Base-by-base conservation (phyloP, 2,888 invertebrate genomes). In the Drosophila atroscutellata region DNA sequence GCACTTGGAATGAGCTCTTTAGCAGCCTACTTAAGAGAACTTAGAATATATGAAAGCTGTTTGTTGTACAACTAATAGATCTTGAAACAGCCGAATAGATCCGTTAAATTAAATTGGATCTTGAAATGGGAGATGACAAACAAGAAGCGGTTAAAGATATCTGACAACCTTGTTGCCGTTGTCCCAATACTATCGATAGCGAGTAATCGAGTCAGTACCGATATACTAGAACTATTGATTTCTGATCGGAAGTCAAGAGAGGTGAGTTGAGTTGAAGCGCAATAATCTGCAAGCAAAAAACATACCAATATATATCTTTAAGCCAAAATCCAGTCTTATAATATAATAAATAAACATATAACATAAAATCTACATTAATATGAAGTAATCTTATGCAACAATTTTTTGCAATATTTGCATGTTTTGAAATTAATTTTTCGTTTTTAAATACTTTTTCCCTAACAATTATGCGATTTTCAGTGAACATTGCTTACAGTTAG, bases 271-370 rank as follows among this genome's bases (percentile, higher is more conserved):
- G 24, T 1, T 24, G 24, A 28, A 28, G 28, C 28, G 28, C 7
- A 28, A 28, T 28, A 0, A 0, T 28, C 7, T 28, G 0, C 0
- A 8, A 30, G 30, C 30, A 30, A 9, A 30, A 30, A 30, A 9
- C 30, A 30, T 9, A 0, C 0, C 0, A 30, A 30, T 30, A 2
- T 30, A 0, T 2, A 30, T 9, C 0, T 0, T 30, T 3, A 30
- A 30, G 30, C 30, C 30, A 30, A 9, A 30, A 9, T 32, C 32
- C 9, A 0, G 0, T 32, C 9, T 9, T 9, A 9, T 32, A 32
- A 9, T 32, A 9, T 32, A 30, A 30, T 30, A 30, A 30, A 3
- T 30, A 32, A 9, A 11, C 0, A 32, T 32, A 1, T 32, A 32
- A 32, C 11, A 11, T 32, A 32, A 9, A 32, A 9, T 9, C 9